phyloP scores from a whole-genome alignment of 2,888 invertebrate genomes.

The Lasiommata megera region DNA sequence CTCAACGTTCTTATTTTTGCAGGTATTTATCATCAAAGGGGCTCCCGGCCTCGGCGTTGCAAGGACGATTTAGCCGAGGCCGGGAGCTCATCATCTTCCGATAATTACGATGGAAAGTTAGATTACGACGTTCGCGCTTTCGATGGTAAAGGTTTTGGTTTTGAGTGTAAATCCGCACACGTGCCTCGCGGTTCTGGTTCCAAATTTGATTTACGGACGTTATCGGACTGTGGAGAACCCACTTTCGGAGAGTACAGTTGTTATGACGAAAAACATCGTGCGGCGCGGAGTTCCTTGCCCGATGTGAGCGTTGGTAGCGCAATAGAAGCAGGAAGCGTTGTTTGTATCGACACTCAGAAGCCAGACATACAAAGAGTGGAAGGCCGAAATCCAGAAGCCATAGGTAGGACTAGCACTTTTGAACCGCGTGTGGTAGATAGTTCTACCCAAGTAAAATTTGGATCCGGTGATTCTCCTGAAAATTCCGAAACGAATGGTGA shows the following conservation, averaged over 20 bases:
- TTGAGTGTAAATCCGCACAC: conserved; percentile 80
- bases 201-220: conserved; percentile 74
- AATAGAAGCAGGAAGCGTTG: conserved; percentile 82
- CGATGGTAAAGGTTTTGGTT: conserved; percentile 79
- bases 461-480: conserved; percentile 68
- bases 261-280: conserved; percentile 82
- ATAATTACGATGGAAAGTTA: conserved; percentile 82
- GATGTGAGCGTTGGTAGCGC: conserved; percentile 82
- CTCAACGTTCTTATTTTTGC: conserved; percentile 93
- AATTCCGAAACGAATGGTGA: conserved; percentile 67
- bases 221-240: conserved; percentile 77
- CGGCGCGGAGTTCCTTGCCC: conserved; percentile 81
- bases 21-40: conserved; percentile 93
- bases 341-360: conserved; percentile 76
- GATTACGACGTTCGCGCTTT: conserved; percentile 78
- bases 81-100: conserved; percentile 85
- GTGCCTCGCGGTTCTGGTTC: conserved; percentile 71
- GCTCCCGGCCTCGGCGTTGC: conserved; percentile 85
- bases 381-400: conserved; percentile 54
- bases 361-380: conserved; percentile 77
- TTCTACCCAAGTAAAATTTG: conserved; percentile 77
- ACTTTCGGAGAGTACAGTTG: conserved; percentile 85
- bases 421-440: conserved; percentile 76
- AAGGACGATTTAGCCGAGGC: conserved; percentile 89
- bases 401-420: conserved; percentile 73